Evolutionary conservation across 2,888 invertebrate genomes (phyloP).

Genomic region (Chaitophorus viminalis): DNA sequence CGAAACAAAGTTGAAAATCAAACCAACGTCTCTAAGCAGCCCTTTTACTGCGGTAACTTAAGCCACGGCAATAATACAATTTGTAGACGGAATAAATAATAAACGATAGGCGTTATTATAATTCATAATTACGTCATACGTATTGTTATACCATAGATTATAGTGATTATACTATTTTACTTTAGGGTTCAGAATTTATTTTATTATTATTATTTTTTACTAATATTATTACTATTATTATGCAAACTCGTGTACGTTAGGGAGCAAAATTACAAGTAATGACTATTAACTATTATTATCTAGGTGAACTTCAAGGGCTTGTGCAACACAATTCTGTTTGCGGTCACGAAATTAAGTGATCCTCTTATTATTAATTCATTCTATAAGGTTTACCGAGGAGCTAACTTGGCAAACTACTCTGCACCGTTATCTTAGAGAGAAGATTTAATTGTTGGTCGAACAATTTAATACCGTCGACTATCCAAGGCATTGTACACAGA

Average conservation of each 20-base stretch:
- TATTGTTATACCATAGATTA: no score
- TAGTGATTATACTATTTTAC: no score
- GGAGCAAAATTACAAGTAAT: neutral
- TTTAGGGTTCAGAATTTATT: no score
- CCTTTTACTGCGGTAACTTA: no score
- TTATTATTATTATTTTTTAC: no score
- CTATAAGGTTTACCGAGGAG: neutral
- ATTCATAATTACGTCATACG: no score
- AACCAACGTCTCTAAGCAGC: no score
- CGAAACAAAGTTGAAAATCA: no score
- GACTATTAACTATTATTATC: neutral
- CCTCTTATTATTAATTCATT: constrained; percentile 6
- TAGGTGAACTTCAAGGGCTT: neutral
- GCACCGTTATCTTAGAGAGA: constrained; percentile 8
- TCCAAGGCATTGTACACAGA: neutral
- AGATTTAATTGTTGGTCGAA: constrained; percentile 39
- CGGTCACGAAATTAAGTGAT: constrained; percentile 12
- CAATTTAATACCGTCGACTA: constrained; percentile 6
- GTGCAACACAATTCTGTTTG: neutral
- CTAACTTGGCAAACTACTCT: neutral
- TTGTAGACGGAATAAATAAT: no score
- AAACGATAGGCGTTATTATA: no score
- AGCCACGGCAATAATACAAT: no score
- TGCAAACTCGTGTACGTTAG: neutral
- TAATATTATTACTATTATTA: no score